These are phyloP conservation scores for Trichoplusia ni DNA, from an alignment of 1,140 invertebrate genomes.

Conservation along the genomic window DNA sequence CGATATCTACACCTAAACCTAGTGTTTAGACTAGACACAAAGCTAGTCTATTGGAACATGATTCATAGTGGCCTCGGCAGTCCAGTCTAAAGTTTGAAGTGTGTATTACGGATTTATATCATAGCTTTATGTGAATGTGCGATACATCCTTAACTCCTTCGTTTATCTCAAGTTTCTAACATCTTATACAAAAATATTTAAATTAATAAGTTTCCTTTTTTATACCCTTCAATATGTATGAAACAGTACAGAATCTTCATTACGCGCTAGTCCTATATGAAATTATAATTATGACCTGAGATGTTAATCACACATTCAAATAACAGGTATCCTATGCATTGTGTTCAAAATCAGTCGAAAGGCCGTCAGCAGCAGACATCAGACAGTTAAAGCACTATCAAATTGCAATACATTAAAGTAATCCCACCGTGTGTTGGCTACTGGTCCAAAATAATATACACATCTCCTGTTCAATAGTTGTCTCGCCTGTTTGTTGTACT, in stretches of 20 bases:
- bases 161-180: neutral
- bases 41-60: constrained; percentile 69
- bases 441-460: constrained; percentile 21
- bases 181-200: neutral
- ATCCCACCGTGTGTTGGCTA: constrained; percentile 16
- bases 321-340: constrained; percentile 13
- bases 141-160: too few relatives aligned
- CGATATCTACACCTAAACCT: constrained; percentile 76
- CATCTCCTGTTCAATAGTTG: constrained; percentile 1
- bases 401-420: constrained; percentile 16
- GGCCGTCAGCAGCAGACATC: constrained; percentile 2
- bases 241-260: too few relatives aligned
- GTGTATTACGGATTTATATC: constrained; percentile 3
- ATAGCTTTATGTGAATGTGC: neutral
- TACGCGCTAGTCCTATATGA: too few relatives aligned
- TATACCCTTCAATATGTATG: too few relatives aligned
- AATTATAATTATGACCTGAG: neutral
- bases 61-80: constrained; percentile 28
- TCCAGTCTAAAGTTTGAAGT: constrained; percentile 30
- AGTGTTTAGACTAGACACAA: constrained; percentile 63
- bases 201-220: too few relatives aligned
- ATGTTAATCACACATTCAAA: neutral
- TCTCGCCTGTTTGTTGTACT: constrained; percentile 26
- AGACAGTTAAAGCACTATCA: constrained; percentile 7
- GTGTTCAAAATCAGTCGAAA: constrained; percentile 28